phyloP scores from a whole-genome alignment of 2,888 invertebrate species.

The Sesia apiformis region DNA sequence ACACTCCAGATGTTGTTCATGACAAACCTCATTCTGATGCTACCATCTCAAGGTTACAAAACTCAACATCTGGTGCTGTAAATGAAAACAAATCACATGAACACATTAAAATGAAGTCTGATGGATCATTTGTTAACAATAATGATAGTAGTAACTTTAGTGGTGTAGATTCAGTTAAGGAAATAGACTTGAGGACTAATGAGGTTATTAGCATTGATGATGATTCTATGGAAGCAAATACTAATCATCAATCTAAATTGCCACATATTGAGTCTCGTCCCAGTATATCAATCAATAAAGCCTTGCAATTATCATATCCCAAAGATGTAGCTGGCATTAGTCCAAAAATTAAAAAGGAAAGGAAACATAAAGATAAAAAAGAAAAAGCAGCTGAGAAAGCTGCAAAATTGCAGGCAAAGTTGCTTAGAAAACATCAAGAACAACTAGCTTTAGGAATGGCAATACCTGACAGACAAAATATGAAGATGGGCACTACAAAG shows the following conservation, averaged over 20 bases:
- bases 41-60: conserved; percentile 62
- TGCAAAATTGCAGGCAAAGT: conserved; percentile 59
- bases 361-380: conserved; percentile 69
- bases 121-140: conserved; percentile 63
- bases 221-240: conserved; percentile 53
- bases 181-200: conserved; percentile 64
- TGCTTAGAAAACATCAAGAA: conserved; percentile 62
- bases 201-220: conserved; percentile 68
- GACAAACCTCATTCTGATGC: conserved; percentile 55
- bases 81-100: conserved; percentile 36
- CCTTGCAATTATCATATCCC: conserved; percentile 60
- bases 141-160: conserved; percentile 66
- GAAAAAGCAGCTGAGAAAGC: conserved; percentile 40
- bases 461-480: conserved; percentile 48
- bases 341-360: conserved; percentile 76
- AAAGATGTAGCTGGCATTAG: conserved; percentile 71
- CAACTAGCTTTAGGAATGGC: conserved; percentile 58
- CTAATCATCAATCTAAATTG: conserved; percentile 28
- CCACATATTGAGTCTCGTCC: conserved; percentile 34
- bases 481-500: conserved; percentile 44
- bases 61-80: conserved; percentile 38
- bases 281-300: conserved; percentile 58
- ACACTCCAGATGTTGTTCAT: conserved; percentile 48
- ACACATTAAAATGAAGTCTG: conserved; percentile 42
- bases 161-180: conserved; percentile 66